A percentile compares a stretch with the other conserved stretches of the same genome.
Conservation (phyloP, 2,797 vertebrate genomes). For the Schizopygopsis pylzovi region DNA sequence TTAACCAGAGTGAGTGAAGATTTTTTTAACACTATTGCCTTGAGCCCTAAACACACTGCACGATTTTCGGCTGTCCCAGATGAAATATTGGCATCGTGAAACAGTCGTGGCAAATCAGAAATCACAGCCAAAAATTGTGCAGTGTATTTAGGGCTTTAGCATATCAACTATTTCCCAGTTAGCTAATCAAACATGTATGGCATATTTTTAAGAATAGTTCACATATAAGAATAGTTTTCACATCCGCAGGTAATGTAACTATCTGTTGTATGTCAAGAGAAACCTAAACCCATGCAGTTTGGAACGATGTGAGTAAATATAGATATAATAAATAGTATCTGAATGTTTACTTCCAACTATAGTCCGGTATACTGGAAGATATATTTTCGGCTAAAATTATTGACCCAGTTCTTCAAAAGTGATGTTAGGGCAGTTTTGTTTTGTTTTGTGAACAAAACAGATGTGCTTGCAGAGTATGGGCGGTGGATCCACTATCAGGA, state of each 20-base stretch:
- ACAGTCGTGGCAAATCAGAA: too few relatives aligned
- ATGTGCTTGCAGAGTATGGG: too few relatives aligned
- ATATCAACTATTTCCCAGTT: not conserved
- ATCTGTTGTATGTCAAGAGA: not conserved
- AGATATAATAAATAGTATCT: not conserved
- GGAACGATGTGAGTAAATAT: not conserved
- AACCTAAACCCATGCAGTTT: not conserved
- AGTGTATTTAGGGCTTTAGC: too few relatives aligned
- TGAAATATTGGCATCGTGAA: too few relatives aligned
- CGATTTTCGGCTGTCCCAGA: too few relatives aligned
- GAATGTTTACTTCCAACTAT: slow-evolving; percentile 19
- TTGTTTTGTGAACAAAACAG: not conserved
- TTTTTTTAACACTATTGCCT: slow-evolving; percentile 1
- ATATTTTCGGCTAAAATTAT: slow-evolving; percentile 49
- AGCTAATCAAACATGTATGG: not conserved
- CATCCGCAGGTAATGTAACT: not conserved
- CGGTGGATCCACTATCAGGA: too few relatives aligned
- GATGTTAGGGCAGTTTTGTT: slow-evolving; percentile 6
- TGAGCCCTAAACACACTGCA: too few relatives aligned
- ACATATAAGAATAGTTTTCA: not conserved
- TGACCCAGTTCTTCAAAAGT: slow-evolving; percentile 45
- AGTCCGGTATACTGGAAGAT: slow-evolving; percentile 30
- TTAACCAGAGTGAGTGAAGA: not conserved
- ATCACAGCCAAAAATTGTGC: too few relatives aligned
- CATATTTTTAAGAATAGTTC: not conserved